Evolutionary conservation across 2,888 invertebrate genomes (phyloP).

Genomic region (Drosophila pseudotakahashii): DNA sequence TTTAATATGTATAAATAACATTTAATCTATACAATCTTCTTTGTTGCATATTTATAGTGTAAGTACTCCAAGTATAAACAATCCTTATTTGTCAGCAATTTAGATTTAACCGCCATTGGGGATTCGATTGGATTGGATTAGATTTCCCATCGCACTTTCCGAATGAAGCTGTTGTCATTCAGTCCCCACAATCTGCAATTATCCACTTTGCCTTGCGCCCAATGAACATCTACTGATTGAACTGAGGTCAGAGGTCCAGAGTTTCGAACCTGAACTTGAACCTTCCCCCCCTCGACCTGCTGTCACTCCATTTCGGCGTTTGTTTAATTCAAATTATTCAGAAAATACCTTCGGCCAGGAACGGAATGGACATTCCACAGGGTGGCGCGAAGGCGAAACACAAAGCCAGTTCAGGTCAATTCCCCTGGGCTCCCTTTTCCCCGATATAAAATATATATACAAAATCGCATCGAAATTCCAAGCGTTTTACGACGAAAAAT

Average conservation of each 20-base stretch:
- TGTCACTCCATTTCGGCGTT: conserved; percentile 26
- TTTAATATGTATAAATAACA: no score
- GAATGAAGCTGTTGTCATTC: background rate
- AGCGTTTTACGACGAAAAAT: conserved; percentile 39
- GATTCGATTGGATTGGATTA: background rate
- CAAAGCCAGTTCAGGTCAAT: conserved; percentile 64
- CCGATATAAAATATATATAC: background rate
- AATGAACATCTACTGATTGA: background rate
- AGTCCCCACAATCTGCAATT: conserved; percentile 12
- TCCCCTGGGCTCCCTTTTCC: conserved; percentile 17
- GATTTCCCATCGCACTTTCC: background rate
- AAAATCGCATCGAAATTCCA: conserved; percentile 54
- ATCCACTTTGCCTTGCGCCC: conserved; percentile 8
- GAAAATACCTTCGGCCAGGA: conserved; percentile 24
- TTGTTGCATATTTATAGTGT: no score
- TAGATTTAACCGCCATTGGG: background rate
- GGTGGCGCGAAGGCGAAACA: background rate
- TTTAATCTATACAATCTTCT: no score
- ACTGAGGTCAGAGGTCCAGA: background rate
- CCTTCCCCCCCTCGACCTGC: background rate
- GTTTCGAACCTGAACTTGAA: background rate
- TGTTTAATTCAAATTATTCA: conserved; percentile 37
- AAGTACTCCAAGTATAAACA: background rate
- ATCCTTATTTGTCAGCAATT: background rate
- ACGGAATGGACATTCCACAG: conserved; percentile 16